Base-by-base conservation (phyloP, 2,113 vertebrate species). In the Callaeas wilsoni region DNA sequence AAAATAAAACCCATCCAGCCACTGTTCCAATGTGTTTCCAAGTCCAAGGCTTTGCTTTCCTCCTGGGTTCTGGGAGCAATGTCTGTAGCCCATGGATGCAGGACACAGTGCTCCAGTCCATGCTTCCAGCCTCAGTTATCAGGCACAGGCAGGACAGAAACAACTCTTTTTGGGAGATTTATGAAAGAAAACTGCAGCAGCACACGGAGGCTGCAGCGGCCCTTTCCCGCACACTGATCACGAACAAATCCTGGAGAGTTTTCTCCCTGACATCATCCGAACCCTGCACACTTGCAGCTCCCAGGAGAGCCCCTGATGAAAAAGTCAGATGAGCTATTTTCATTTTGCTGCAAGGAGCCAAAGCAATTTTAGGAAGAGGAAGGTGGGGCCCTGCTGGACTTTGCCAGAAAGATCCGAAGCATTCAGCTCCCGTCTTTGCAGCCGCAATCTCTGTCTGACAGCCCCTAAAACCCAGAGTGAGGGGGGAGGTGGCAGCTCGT, bases 251-350 rank as follows among this genome's bases (percentile, higher is more conserved):
- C 32, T 17, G 30, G 44, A 52, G 75, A 62, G 49, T 64, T 77
- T 69, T 86, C 53, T 82, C 46, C 17, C 53, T 82, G 63, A 21
- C 44, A 65, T 47, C 81, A 70, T 4, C 12, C 76, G 41, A 77
- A 41, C 63, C 77, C 84, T 41, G 44, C 46, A 26, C 77, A 9
- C 78, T 55, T n/a, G 27, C 77, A 83, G 80, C 50, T 87, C 89
- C 77, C 93, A 44, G 65, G 80, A 78, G 92, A 93, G 39, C 33
- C 84, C 33, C 73, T 83, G 56, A 79, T 94, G 91, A 81, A 82
- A 52, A 94, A 89, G 41, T 44, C 92, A 81, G 81, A 91, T 53
- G 75, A 86, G 77, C 75, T 92, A 13, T 92, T 91, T 91, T 83
- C 77, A 46, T 94, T 81, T 74, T 30, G 37, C 74, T 92, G 82